These are phyloP conservation scores for Hemibagrus wyckioides DNA, from an alignment of 2,113 vertebrate species.

Conservation along the genomic window DNA sequence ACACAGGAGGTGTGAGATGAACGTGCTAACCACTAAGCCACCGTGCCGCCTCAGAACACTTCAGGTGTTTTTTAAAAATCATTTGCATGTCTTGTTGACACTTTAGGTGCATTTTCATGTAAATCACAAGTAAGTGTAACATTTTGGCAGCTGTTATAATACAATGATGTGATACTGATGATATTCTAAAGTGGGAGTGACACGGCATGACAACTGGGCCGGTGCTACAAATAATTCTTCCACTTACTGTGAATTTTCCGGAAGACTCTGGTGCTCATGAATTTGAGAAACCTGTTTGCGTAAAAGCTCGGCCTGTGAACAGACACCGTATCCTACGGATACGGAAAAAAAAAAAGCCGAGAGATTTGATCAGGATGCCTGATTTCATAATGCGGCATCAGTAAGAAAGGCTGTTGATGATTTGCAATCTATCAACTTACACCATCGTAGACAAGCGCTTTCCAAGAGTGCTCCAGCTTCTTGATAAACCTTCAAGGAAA, in stretches of 20 bases:
- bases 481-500: conserved; percentile 86
- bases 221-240: background rate
- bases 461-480: conserved; percentile 99
- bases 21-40: no score
- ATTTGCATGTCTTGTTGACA: conserved; percentile 7
- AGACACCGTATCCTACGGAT: conserved; percentile 87
- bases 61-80: no score
- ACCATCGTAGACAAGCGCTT: conserved; percentile 96
- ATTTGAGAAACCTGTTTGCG: conserved; percentile 95
- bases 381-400: conserved; percentile 39
- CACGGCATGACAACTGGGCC: background rate
- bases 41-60: no score
- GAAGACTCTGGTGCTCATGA: conserved; percentile 95
- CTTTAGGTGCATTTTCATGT: background rate
- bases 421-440: conserved; percentile 73
- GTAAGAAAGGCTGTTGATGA: conserved; percentile 52
- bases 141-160: background rate
- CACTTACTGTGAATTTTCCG: conserved; percentile 92
- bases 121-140: background rate
- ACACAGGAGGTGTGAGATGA: no score
- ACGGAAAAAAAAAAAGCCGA: conserved; percentile 27
- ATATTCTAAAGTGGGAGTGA: background rate
- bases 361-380: conserved; percentile 27
- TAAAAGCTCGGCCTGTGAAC: conserved; percentile 96
- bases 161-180: background rate